Evolutionary conservation across 2,797 vertebrate genomes (phyloP).

Genomic region (Scolopax rusticola): DNA sequence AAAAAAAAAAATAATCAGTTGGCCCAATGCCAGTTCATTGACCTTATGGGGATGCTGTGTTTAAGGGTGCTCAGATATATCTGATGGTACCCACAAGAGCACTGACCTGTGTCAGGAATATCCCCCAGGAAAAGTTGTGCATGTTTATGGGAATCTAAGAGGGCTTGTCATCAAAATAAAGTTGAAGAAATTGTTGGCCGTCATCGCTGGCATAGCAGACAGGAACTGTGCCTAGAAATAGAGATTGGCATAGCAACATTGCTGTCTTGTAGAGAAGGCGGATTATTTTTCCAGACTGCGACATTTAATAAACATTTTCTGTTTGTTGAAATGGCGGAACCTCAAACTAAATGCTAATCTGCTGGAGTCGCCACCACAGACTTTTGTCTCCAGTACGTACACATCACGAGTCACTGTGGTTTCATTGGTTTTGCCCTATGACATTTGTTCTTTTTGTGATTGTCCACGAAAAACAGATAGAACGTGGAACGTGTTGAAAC

Average conservation of each 20-base stretch:
- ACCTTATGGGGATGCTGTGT: not conserved
- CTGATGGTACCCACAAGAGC: not conserved
- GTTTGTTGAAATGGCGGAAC: not conserved
- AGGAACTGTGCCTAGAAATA: slow-evolving; percentile 31
- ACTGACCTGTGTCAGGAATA: not conserved
- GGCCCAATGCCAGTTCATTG: rapidly evolving
- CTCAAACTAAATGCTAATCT: not conserved
- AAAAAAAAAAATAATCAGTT: too few species aligned
- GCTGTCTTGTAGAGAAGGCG: not conserved
- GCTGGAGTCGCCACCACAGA: rapidly evolving
- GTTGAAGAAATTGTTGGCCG: not conserved
- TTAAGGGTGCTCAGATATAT: not conserved
- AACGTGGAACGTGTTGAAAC: not conserved
- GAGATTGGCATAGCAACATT: slow-evolving; percentile 16
- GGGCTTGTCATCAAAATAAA: not conserved
- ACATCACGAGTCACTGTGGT: not conserved
- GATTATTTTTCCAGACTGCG: slow-evolving; percentile 8
- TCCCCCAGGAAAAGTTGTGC: not conserved
- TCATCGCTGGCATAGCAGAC: not conserved
- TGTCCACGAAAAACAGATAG: not conserved
- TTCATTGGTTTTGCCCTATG: not conserved
- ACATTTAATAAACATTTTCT: slow-evolving; percentile 7
- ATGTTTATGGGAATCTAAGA: not conserved
- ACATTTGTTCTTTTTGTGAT: not conserved
- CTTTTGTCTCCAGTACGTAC: not conserved